phyloP scores from a whole-genome alignment of 2,888 invertebrate genomes.

The Oxycera nigricornis region DNA sequence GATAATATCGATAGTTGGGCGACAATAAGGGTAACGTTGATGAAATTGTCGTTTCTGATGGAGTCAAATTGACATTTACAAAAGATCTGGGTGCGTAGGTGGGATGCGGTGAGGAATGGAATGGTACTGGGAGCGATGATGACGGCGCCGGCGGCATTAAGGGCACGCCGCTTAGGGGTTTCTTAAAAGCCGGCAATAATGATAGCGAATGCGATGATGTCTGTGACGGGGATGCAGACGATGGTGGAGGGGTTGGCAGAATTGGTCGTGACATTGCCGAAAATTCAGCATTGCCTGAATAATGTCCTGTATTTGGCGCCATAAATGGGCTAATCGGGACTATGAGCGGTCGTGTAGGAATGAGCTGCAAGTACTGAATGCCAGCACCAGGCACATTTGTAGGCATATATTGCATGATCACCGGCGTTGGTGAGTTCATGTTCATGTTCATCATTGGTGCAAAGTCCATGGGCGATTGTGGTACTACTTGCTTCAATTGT shows the following conservation, averaged over 20 bases:
- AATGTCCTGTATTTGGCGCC: slow-evolving; percentile 1
- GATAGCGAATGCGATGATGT: neutral
- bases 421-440: slow-evolving; percentile 52
- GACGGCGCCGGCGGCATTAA: neutral
- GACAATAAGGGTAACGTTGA: neutral
- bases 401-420: slow-evolving; percentile 60
- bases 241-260: neutral
- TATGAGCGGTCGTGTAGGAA: slow-evolving; percentile 59
- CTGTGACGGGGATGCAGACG: neutral
- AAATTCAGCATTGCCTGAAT: too few relatives aligned
- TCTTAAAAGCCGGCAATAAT: neutral
- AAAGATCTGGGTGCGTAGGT: neutral
- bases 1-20: slow-evolving; percentile 43
- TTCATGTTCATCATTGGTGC: neutral
- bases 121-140: neutral
- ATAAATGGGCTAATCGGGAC: slow-evolving; percentile 59
- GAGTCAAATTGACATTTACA: neutral
- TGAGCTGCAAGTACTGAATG: slow-evolving; percentile 59
- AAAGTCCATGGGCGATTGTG: neutral
- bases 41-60: neutral
- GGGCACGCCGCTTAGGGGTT: neutral
- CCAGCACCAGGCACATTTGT: slow-evolving; percentile 53
- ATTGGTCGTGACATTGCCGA: too few relatives aligned
- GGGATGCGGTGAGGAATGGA: neutral
- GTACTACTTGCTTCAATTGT: slow-evolving; percentile 10